Percentiles rank a stretch among this genome's conserved stretches.
Conservation (phyloP, 2,113 vertebrate genomes). For the Paratilapia polleni region DNA sequence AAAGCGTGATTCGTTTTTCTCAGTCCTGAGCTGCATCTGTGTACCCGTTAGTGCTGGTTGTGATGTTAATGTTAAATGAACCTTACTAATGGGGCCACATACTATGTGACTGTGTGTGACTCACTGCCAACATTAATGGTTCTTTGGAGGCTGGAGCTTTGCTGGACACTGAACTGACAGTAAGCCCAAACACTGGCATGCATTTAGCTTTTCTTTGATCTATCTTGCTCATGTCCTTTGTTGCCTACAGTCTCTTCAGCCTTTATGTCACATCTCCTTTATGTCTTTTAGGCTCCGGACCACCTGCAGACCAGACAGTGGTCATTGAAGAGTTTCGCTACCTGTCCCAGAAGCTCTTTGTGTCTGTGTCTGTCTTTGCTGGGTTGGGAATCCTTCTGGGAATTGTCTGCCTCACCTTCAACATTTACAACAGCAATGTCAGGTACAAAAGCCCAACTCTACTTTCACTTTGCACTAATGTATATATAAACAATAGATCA, state of each 20-base stretch:
- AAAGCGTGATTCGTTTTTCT: neutral
- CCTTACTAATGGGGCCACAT: neutral
- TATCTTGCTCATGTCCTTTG: neutral
- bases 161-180: neutral
- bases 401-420: conserved; percentile 92
- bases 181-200: neutral
- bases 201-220: neutral
- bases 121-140: neutral
- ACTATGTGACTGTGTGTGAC: neutral
- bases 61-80: conserved; percentile 10
- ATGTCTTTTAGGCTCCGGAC: conserved; percentile 79
- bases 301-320: conserved; percentile 91
- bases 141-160: neutral
- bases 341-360: conserved; percentile 94
- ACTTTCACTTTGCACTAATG: neutral
- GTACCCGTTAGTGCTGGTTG: neutral
- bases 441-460: conserved; percentile 77
- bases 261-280: neutral
- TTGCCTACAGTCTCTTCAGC: neutral
- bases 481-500: neutral
- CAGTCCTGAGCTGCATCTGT: neutral
- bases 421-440: conserved; percentile 95
- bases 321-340: conserved; percentile 92
- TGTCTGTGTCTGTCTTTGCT: conserved; percentile 89
- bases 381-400: conserved; percentile 89